Base-by-base conservation (phyloP, 2,113 vertebrate species). In the Poeciliopsis occidentalis region DNA sequence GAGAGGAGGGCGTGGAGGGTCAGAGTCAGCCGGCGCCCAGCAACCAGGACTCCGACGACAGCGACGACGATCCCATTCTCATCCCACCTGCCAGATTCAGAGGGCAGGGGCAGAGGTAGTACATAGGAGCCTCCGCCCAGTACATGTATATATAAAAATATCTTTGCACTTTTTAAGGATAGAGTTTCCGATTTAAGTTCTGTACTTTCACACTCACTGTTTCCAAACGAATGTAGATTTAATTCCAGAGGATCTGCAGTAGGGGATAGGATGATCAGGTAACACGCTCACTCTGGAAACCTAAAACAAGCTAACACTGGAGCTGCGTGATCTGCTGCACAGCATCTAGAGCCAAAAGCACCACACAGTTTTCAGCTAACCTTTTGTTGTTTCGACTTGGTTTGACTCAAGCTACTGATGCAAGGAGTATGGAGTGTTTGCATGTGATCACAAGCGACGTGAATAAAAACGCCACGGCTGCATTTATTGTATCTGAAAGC, bases 201-300 rank as follows among this genome's bases (percentile, higher is more conserved):
- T 79, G 74, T 93, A 85, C 94, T 92, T 91, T 94, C 71, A 51
- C 39, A 69, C 73, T 88, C 84, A 87, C 81, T 84, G 85, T 88
- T 81, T 83, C 29, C 81, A 80, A 77, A 86, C 79, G 82, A 81
- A 93, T 97, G 94, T 97, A 98, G 96, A 97, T 96, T 96, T 96
- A 97, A 95, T 98, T 94, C 96, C 96, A 96, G 97, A 97, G 96
- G 97, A 95, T 97, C 97, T 91, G 95, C 97, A 89, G 94, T 99
- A 96, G 97, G 97, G 95, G 97, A 98, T 97, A 99, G 98, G 94
- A 97, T 99, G 96, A 98, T 97, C 95, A 99, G 98, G 98, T 99
- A 99, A 97, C 91, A 88, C 61, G 77, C 82, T 88, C 91, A 79
- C 94, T 93, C 79, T 88, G 60, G 31, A 75, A 67, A 83, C 83